Percentiles rank a stretch among this genome's conserved stretches.
phyloP scores from a whole-genome alignment of 2,888 invertebrate genomes.

The Melanostoma scalare region DNA sequence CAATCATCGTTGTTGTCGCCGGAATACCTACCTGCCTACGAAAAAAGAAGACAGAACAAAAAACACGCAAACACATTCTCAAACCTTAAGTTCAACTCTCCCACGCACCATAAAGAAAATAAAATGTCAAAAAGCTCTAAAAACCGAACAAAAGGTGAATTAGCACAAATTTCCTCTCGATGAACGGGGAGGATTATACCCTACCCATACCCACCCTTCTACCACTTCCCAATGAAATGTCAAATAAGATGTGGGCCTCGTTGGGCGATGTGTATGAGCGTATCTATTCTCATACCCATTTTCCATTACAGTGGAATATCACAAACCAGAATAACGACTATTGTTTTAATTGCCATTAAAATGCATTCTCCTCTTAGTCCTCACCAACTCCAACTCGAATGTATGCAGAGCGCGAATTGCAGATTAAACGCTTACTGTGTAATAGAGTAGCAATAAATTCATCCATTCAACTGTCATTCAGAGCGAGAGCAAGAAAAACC shows the following conservation, averaged over 20 bases:
- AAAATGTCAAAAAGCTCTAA: conserved; percentile 72
- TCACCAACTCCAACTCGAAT: conserved; percentile 18
- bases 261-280: conserved; percentile 8
- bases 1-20: neutral
- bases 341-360: conserved; percentile 73
- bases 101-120: conserved; percentile 56
- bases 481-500: conserved; percentile 61
- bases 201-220: conserved; percentile 1
- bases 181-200: conserved; percentile 34
- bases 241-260: conserved; percentile 45
- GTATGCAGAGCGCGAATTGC: conserved; percentile 51
- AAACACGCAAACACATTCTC: conserved; percentile 15
- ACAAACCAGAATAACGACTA: conserved; percentile 71
- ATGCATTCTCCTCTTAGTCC: conserved; percentile 49
- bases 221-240: conserved; percentile 30
- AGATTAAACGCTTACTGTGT: conserved; percentile 72
- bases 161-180: conserved; percentile 69
- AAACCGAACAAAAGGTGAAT: conserved; percentile 73
- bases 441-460: conserved; percentile 72
- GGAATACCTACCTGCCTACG: neutral
- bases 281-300: conserved; percentile 19
- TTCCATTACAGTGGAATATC: conserved; percentile 48
- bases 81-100: conserved; percentile 39
- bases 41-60: conserved; percentile 17
- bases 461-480: conserved; percentile 65